Percentiles rank a stretch among this genome's conserved stretches.
These are phyloP conservation scores for Meloidogyne chitwoodi DNA, from an alignment of 1,140 invertebrate genomes.

Conservation along the genomic window DNA sequence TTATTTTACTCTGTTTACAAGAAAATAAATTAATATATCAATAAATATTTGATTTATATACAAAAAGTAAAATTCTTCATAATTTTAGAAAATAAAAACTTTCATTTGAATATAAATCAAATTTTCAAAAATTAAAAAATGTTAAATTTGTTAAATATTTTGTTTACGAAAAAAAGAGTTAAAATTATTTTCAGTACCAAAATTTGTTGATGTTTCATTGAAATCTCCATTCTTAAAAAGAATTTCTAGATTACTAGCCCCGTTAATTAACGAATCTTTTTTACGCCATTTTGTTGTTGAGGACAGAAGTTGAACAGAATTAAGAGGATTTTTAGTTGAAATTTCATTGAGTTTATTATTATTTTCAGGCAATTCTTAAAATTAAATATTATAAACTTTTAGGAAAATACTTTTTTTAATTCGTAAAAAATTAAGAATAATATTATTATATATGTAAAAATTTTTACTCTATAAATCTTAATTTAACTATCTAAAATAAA, in stretches of 20 bases:
- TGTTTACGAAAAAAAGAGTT: neutral
- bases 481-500: too few relatives aligned
- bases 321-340: neutral
- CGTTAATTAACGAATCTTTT: neutral
- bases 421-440: too few relatives aligned
- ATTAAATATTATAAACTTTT: too few relatives aligned
- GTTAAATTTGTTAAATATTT: neutral
- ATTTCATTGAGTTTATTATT: neutral
- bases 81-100: too few relatives aligned
- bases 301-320: neutral
- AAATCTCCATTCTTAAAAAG: neutral
- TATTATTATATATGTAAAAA: too few relatives aligned
- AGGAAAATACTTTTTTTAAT: too few relatives aligned
- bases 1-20: neutral
- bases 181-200: neutral
- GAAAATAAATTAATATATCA: neutral
- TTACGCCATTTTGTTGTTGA: neutral
- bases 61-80: too few relatives aligned
- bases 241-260: neutral
- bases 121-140: too few relatives aligned
- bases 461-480: too few relatives aligned
- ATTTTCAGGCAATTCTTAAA: neutral
- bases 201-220: neutral
- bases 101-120: too few relatives aligned
- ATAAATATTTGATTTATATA: too few relatives aligned